Conservation (phyloP, 1,140 invertebrate species). For the Micrasema minimum region DNA sequence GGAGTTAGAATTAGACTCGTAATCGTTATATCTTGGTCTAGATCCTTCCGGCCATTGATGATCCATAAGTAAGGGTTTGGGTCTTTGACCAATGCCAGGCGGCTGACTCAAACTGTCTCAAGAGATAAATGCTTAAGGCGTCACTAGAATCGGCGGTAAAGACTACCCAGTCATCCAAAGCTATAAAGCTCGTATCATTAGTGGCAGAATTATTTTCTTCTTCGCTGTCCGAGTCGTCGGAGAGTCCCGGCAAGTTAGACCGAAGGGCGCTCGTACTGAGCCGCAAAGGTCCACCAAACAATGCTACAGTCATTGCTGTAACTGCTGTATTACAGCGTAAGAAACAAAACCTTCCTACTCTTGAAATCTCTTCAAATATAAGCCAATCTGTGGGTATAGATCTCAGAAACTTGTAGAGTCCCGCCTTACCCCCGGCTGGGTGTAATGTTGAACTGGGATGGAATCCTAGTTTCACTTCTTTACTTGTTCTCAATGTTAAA, state of each 20-base stretch:
- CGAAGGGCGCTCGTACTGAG: conserved; percentile 65
- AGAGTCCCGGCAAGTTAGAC: conserved; percentile 62
- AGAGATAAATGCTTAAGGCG: conserved; percentile 74
- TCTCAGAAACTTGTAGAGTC: conserved; percentile 57
- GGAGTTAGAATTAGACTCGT: not conserved
- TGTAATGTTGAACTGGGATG: conserved; percentile 80
- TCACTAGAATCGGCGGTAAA: conserved; percentile 77
- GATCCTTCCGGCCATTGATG: conserved; percentile 44
- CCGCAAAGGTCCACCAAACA: conserved; percentile 79
- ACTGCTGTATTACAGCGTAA: conserved; percentile 82
- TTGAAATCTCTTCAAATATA: conserved; percentile 85
- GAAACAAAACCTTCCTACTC: conserved; percentile 72
- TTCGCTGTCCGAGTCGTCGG: conserved; percentile 68
- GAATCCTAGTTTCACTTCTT: conserved; percentile 79
- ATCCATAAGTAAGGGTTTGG: conserved; percentile 72
- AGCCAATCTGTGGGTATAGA: conserved; percentile 84
- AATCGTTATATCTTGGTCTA: conserved; percentile 19
- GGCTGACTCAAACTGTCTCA: conserved; percentile 82
- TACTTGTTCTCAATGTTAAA: conserved; percentile 65
- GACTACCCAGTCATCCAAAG: conserved; percentile 84
- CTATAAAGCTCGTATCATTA: conserved; percentile 58
- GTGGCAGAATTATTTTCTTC: conserved; percentile 64
- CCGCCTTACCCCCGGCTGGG: conserved; percentile 57
- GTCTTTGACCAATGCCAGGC: conserved; percentile 80
- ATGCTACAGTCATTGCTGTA: conserved; percentile 80